A percentile compares a stretch with the other conserved stretches of the same genome.
Evolutionary conservation across 1,140 invertebrate species (phyloP).

Genomic region (Diorhabda elongata): DNA sequence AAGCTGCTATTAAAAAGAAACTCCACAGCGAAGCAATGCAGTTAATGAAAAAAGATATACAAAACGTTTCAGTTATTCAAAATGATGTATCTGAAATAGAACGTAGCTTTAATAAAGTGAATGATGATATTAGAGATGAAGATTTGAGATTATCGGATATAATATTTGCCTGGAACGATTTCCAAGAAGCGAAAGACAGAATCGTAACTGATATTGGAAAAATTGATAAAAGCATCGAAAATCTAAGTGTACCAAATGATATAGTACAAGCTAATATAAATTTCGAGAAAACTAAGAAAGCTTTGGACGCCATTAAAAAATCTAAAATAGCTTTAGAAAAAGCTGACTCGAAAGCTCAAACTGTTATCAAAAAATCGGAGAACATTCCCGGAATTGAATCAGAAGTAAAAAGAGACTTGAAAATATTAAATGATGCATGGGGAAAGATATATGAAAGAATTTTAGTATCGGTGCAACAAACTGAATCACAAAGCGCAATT

Average conservation of each 20-base stretch:
- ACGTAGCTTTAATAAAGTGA: slow-evolving; percentile 73
- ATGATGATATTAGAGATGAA: slow-evolving; percentile 68
- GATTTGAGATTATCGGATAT: slow-evolving; percentile 70
- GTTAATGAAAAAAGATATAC: slow-evolving; percentile 76
- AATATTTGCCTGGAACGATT: slow-evolving; percentile 69
- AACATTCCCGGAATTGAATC: slow-evolving; percentile 70
- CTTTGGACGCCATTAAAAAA: slow-evolving; percentile 67
- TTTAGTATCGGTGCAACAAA: slow-evolving; percentile 66
- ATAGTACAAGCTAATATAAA: slow-evolving; percentile 59
- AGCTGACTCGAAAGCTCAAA: slow-evolving; percentile 68
- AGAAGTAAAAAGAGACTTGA: slow-evolving; percentile 61
- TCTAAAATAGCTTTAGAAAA: slow-evolving; percentile 70
- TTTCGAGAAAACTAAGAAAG: slow-evolving; percentile 70
- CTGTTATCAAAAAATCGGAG: slow-evolving; percentile 67
- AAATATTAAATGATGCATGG: slow-evolving; percentile 65
- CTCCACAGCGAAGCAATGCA: slow-evolving; percentile 67
- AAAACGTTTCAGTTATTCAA: slow-evolving; percentile 72
- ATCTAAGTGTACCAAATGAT: slow-evolving; percentile 61
- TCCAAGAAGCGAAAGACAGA: slow-evolving; percentile 65
- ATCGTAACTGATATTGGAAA: slow-evolving; percentile 65
- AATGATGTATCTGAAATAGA: slow-evolving; percentile 71
- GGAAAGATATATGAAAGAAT: slow-evolving; percentile 67
- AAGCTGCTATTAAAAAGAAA: slow-evolving; percentile 54
- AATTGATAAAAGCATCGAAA: slow-evolving; percentile 57
- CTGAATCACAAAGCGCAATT: slow-evolving; percentile 82